Evolutionary conservation across 2,797 vertebrate genomes (phyloP), one percentile per base, ranked within the genome.

Genomic region (Schizopygopsis malacanthus): DNA sequence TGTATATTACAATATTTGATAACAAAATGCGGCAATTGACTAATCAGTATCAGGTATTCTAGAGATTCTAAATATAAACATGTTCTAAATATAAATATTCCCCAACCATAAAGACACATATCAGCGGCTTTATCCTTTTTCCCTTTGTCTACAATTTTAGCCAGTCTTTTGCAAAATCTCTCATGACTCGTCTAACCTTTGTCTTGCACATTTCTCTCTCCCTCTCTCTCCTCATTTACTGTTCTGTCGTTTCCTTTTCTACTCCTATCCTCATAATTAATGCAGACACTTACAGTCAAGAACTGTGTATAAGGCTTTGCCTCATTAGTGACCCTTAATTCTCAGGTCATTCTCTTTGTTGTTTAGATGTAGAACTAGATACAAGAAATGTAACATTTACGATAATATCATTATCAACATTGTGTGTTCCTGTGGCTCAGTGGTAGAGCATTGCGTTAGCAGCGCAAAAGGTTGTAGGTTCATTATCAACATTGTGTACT

Each of bases 201-300:
- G 8, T 70, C 73, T 79, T 28, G 15, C 25, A 41, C 28, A 33
- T 54, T 76, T 39, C 83, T 76, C 37, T 33, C 63, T 39, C 33
- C 18, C 45, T 76, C 37, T 33, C 63, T 39, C 33, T 15, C 45
- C 16, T 81, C 70, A 76, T 71, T 11, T 81, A 67, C 67, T 43
- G 37, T 33, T 85, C 28, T 71, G 37, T 69, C 8, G 76, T 59
- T 41, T 83, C 28, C 16, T 83, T 33, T 37, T 71, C 33, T 80
- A 12, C 63, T 75, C 15, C 43, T 83, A 52, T 50, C 37, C 85
- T 81, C 65, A 81, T 87, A 78, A 87, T 89, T 89, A 76, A 83
- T 84, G 65, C 84, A 85, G 56, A 70, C 54, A 72, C 70, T 69
- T 84, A 52, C 43, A 45, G 43, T 83, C 52, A 65, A 80, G 45